A percentile compares a stretch with the other conserved stretches of the same genome.
Evolutionary conservation across 1,140 invertebrate species (phyloP).

Genomic region (Cyclargus thomasi): DNA sequence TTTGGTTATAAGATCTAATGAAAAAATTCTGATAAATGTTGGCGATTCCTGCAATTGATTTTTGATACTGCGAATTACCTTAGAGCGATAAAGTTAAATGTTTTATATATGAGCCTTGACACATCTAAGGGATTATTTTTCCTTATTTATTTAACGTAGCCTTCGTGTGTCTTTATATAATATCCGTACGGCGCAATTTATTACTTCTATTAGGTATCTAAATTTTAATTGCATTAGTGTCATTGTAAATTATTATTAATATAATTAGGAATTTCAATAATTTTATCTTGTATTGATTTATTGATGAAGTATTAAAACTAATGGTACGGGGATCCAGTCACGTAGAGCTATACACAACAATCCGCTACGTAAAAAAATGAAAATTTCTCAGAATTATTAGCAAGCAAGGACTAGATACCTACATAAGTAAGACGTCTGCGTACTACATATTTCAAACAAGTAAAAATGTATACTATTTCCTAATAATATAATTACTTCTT

Average conservation of each 20-base stretch:
- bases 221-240: constrained; percentile 3
- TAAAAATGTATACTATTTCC: no score
- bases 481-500: no score
- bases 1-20: neutral
- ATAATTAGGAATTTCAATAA: neutral
- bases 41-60: neutral
- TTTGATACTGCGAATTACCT: constrained; percentile 24
- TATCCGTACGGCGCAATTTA: constrained; percentile 24
- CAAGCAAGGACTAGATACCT: no score
- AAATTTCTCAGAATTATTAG: no score
- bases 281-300: no score
- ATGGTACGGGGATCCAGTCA: neutral
- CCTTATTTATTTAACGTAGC: constrained; percentile 45
- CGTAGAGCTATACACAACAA: no score
- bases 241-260: neutral
- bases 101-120: constrained; percentile 42
- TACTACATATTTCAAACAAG: no score
- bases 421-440: no score
- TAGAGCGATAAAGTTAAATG: constrained; percentile 34
- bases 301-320: neutral
- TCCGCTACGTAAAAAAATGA: no score
- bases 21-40: neutral
- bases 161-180: constrained; percentile 29
- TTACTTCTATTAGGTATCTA: constrained; percentile 16
- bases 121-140: constrained; percentile 47